Base-by-base conservation (phyloP, 1,140 invertebrate species). In the Platorchestia sp. region DNA sequence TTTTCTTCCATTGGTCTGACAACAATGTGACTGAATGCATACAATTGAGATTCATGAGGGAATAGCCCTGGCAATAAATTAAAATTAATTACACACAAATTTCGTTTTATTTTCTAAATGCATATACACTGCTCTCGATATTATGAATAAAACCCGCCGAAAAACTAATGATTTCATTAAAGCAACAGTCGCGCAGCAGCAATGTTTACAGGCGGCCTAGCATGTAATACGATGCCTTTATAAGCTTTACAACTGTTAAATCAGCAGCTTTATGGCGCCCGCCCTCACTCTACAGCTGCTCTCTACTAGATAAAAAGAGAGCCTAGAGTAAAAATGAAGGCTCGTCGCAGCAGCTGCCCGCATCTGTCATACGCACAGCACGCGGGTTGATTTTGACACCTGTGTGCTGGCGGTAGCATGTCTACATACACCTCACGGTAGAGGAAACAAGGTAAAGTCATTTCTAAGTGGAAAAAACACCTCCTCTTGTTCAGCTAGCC, bases 191-290 rank as follows among this genome's bases (percentile, higher is more conserved):
- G 87, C 27, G 87, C 42, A 89, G 87, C 87, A 89, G 87, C 43
- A 44, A 43, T 14, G 87, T 89, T 42, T 89, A 89, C 43, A 42
- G 87, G 41, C n/a, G 87, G 27, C n/a, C 41, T 89, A 89, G 43
- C 87, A 44, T 89, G 87, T 42, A 89, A 89, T 89, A 89, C 42
- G 87, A 89, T 44, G 87, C 87, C 43, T 89, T 41, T 89, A 89
- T 89, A 89, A 89, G 5, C 87, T 89, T 89, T 89, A 89, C 87
- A 89, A 36, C 87, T 89, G 87, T 44, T 89, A 89, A 89, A 89
- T 89, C 87, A 89, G 87, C 87, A 42, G 87, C 87, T 89, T 89
- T 89, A 89, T 42, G 42, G 87, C 41, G 27, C 14, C n/a, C 87
- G 14, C 41, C 87, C 41, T 89, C 87, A 75, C 59, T 89, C 36